These are phyloP conservation scores for Heloderma charlesbogerti DNA, from an alignment of 2,113 vertebrate genomes.

Conservation along the genomic window DNA sequence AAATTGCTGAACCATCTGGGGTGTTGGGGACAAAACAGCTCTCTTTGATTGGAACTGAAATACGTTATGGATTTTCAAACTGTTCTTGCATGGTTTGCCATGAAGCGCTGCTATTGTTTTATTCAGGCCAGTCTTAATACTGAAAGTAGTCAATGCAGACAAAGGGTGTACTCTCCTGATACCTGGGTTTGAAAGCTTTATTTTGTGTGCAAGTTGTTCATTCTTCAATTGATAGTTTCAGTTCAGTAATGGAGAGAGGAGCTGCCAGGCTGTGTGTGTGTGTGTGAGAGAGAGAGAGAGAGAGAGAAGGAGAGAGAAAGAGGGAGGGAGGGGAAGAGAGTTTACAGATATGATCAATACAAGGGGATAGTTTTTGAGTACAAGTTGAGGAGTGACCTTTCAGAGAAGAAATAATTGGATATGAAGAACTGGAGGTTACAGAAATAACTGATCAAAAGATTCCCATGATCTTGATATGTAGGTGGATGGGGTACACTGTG, in stretches of 20 bases:
- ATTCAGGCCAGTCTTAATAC: not conserved
- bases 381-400: conserved; percentile 50
- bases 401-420: conserved; percentile 37
- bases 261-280: not conserved
- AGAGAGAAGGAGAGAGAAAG: too few species aligned
- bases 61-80: conserved; percentile 32
- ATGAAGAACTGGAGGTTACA: conserved; percentile 44
- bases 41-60: conserved; percentile 10
- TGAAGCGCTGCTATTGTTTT: conserved; percentile 7
- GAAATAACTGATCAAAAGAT: conserved; percentile 41
- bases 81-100: not conserved
- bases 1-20: conserved; percentile 33
- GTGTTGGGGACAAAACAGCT: conserved; percentile 19
- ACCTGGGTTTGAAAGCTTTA: not conserved
- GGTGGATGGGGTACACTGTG: not conserved
- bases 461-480: conserved; percentile 11
- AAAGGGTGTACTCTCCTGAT: not conserved
- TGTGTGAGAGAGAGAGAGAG: too few species aligned
- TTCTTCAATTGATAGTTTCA: conserved; percentile 20
- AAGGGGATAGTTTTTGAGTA: conserved; percentile 20
- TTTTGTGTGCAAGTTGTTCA: not conserved
- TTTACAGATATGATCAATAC: conserved; percentile 37
- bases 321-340: not conserved
- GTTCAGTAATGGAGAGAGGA: conserved; percentile 14
- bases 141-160: not conserved